Conservation (phyloP, 2,113 vertebrate genomes). For the Xiphorhynchus elegans region DNA sequence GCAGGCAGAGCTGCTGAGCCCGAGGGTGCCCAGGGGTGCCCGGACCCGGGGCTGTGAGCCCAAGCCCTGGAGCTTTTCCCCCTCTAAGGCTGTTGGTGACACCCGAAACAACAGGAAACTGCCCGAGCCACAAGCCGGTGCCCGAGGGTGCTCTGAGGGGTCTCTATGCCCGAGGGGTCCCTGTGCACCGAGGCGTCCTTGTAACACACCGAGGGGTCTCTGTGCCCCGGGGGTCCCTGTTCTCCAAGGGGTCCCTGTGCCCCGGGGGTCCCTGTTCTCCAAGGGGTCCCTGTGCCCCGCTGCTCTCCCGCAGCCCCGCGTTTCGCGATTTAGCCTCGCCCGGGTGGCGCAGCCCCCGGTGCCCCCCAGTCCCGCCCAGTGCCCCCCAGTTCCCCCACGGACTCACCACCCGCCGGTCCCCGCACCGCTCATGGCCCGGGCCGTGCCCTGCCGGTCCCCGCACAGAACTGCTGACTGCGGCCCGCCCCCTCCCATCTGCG, state of each 20-base stretch:
- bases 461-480: constrained; percentile 56
- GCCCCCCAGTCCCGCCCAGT: no score
- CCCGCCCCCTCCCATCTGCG: constrained; percentile 75
- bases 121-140: not conserved
- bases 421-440: no score
- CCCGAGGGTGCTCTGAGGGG: not conserved
- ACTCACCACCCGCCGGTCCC: not conserved
- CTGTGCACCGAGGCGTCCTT: not conserved
- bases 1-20: not conserved
- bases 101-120: not conserved
- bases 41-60: not conserved
- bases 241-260: no score
- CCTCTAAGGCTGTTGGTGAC: not conserved
- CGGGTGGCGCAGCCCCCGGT: not conserved
- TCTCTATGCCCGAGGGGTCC: not conserved
- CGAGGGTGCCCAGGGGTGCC: not conserved
- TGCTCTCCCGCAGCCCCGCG: no score
- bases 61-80: not conserved
- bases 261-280: no score
- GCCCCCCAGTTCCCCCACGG: no score
- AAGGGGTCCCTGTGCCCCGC: no score
- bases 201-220: no score
- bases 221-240: no score
- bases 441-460: not conserved
- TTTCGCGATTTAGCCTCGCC: no score